Base-by-base conservation (phyloP, 2,888 invertebrate species). In the Copidosoma aretas region DNA sequence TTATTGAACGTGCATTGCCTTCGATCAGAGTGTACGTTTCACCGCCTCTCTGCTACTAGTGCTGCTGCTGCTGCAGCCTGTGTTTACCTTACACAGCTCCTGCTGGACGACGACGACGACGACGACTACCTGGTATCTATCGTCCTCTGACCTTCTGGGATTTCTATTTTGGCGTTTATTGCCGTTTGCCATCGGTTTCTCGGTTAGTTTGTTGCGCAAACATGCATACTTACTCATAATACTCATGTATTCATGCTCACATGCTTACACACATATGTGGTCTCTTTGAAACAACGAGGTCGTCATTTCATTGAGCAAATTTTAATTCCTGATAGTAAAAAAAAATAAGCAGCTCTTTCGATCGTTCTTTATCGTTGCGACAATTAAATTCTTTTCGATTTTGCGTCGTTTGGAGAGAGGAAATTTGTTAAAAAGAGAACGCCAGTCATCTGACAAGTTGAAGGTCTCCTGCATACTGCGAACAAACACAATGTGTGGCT, bases 101-200 rank as follows among this genome's bases (percentile, higher is more conserved):
- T 46, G 12, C 43, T 46, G 43, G 43, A 46, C 43, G 43, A 46
- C 41, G 41, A 10, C 41, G 41, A 41, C 41, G 41, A 10, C 41
- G 41, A 10, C 43, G 43, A 15, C 43, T 14, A 15, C 43, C 15
- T 46, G 3, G 12, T 46, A 14, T 2, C 12, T 46, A 12, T 12
- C 4, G 43, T 46, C 12, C 43, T 46, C 43, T 17, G 43, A 46
- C 43, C 43, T 46, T 46, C 43, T 56, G 56, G 25, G 25, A 32
- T 56, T 56, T 17, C 15, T 17, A 32, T 56, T 56, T 56, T 24
- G 32, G 32, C 56, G 56, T 53, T 24, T 53, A 3, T 56, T 56
- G 56, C 56, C 43, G 3, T 17, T 46, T 14, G 43, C 17, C 17
- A 46, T 14, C 17, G 43, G 43, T 17, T 17, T 2, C n/a, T n/a